Conservation (phyloP, 1,140 invertebrate species). For the Eueides isabella region DNA sequence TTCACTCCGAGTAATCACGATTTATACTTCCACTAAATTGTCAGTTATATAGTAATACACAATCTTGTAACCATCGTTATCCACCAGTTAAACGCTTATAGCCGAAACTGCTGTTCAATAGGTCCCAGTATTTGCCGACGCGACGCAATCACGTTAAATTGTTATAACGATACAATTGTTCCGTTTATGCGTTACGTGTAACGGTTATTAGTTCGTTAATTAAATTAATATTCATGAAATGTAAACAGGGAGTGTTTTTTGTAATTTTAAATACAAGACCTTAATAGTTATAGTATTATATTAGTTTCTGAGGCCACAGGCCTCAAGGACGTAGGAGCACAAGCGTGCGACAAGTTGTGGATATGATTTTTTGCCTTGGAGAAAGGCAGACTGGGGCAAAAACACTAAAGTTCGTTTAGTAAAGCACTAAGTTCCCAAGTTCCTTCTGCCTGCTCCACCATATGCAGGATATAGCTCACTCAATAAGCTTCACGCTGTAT, state of each 20-base stretch:
- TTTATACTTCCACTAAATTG: not conserved
- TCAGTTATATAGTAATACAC: not conserved
- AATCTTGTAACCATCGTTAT: not conserved
- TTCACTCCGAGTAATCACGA: too few species aligned
- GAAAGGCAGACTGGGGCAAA: too few species aligned
- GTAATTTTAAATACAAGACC: not conserved
- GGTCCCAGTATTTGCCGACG: not conserved
- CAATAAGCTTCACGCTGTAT: too few species aligned
- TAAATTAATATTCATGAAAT: conserved; percentile 3
- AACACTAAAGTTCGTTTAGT: too few species aligned
- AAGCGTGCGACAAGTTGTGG: too few species aligned
- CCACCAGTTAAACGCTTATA: not conserved
- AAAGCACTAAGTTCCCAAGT: too few species aligned
- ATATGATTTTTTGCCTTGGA: too few species aligned
- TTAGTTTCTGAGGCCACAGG: too few species aligned
- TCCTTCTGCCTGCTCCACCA: too few species aligned
- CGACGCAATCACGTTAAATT: conserved; percentile 10
- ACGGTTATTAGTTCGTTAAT: conserved; percentile 12
- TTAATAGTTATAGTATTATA: too few species aligned
- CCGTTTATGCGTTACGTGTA: not conserved
- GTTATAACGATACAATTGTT: conserved; percentile 7
- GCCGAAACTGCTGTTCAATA: not conserved
- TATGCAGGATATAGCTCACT: too few species aligned
- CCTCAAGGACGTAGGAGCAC: too few species aligned
- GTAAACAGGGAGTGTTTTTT: not conserved